Percentiles rank a stretch among this genome's conserved stretches.
Conservation (phyloP, 2,797 vertebrate species). For the Rhadinocentrus ornatus region DNA sequence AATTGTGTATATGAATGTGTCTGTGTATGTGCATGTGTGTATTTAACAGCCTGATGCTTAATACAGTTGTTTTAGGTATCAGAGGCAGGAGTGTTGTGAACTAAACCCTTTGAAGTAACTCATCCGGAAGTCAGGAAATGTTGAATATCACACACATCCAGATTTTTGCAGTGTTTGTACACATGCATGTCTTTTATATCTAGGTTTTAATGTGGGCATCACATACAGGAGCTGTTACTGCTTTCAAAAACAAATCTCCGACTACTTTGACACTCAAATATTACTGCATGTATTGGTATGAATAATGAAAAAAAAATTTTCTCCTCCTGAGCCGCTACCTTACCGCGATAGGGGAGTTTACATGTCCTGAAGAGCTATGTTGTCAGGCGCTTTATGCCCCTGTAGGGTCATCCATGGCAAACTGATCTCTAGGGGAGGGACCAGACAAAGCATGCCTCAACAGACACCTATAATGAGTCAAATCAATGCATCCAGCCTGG, state of each 20-base stretch:
- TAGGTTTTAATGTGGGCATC: background rate
- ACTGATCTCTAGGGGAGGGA: no score
- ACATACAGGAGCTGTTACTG: background rate
- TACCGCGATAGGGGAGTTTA: no score
- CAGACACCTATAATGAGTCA: no score
- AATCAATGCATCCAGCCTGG: no score
- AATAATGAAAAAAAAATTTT: no score
- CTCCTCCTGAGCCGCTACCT: no score
- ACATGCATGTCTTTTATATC: constrained; percentile 3
- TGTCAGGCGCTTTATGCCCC: no score
- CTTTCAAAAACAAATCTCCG: background rate
- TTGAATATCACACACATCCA: constrained; percentile 14
- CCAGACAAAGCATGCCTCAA: no score
- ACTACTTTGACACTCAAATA: no score
- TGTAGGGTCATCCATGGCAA: no score
- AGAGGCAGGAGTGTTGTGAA: constrained; percentile 52
- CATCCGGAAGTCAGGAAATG: constrained; percentile 56
- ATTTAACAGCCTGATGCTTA: constrained; percentile 40
- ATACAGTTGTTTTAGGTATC: constrained; percentile 67
- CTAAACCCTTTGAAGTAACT: constrained; percentile 66
- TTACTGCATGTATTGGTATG: no score
- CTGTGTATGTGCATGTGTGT: constrained; percentile 17
- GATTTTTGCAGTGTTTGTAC: constrained; percentile 7
- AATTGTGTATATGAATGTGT: constrained; percentile 26
- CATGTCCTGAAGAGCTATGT: no score